These are phyloP conservation scores for Microcaecilia unicolor DNA, from an alignment of 2,797 vertebrate genomes.

Conservation along the genomic window DNA sequence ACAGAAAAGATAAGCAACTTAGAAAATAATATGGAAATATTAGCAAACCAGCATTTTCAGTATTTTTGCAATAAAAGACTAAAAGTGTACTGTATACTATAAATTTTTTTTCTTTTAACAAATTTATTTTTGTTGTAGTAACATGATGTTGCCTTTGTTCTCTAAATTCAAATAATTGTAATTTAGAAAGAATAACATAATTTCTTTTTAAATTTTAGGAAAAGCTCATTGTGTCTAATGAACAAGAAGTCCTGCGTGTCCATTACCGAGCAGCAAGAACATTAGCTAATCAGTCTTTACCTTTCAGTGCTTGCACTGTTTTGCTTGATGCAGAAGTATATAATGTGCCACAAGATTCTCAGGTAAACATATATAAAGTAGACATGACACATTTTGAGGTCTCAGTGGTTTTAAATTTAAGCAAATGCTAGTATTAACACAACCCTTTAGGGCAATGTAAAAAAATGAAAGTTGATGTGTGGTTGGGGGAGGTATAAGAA, in stretches of 20 bases:
- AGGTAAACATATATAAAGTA: constrained; percentile 68
- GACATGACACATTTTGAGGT: no score
- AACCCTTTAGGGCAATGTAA: no score
- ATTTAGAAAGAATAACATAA: neutral
- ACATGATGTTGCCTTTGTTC: constrained; percentile 1
- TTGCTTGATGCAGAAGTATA: constrained; percentile 94
- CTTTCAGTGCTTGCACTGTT: constrained; percentile 96
- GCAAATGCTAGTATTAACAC: no score
- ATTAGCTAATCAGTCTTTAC: constrained; percentile 91
- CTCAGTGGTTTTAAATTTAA: no score
- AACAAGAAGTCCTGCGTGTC: constrained; percentile 92
- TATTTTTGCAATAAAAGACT: neutral
- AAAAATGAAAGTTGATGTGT: no score
- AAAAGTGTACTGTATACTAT: neutral
- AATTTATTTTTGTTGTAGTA: neutral
- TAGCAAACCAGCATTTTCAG: constrained; percentile 1
- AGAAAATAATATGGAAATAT: neutral
- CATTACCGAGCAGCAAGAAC: constrained; percentile 95
- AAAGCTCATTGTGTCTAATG: constrained; percentile 95
- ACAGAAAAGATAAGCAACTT: neutral
- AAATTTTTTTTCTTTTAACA: no score
- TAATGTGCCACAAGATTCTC: constrained; percentile 90
- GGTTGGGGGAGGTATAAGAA: no score
- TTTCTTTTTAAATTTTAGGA: constrained; percentile 61
- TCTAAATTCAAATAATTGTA: neutral